Percentiles rank a stretch among this genome's conserved stretches.
Conservation (phyloP, 2,888 invertebrate species). For the Cantharis rufa region DNA sequence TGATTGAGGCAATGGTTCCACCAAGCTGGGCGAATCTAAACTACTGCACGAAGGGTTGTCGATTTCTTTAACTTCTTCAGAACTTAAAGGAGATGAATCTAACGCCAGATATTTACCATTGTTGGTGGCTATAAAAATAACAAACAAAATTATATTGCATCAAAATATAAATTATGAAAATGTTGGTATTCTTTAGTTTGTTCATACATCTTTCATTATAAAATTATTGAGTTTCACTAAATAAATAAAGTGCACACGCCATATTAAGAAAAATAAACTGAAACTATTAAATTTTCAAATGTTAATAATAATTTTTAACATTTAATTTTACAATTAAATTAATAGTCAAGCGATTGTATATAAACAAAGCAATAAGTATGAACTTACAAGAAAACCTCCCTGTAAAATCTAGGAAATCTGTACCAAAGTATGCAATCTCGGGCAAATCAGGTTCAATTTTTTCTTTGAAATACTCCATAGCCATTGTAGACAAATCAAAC, state of each 20-base stretch:
- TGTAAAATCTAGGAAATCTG: conserved; percentile 80
- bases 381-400: conserved; percentile 70
- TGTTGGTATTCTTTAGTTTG: neutral
- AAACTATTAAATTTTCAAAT: neutral
- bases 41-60: conserved; percentile 59
- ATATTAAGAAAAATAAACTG: neutral
- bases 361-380: conserved; percentile 10
- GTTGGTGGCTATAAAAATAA: conserved; percentile 58
- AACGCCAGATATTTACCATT: conserved; percentile 63
- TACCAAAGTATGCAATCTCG: conserved; percentile 85
- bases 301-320: neutral
- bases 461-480: conserved; percentile 97
- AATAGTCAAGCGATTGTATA: neutral
- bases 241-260: neutral
- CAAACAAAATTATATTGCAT: neutral
- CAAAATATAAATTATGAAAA: neutral
- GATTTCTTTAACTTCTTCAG: conserved; percentile 58
- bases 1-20: conserved; percentile 73
- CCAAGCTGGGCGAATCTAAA: conserved; percentile 55
- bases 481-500: conserved; percentile 94
- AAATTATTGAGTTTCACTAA: neutral
- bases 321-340: neutral
- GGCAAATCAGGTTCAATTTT: conserved; percentile 88
- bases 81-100: conserved; percentile 64
- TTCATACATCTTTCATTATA: neutral